phyloP scores from a whole-genome alignment of 2,113 vertebrate genomes.

The Solea senegalensis region DNA sequence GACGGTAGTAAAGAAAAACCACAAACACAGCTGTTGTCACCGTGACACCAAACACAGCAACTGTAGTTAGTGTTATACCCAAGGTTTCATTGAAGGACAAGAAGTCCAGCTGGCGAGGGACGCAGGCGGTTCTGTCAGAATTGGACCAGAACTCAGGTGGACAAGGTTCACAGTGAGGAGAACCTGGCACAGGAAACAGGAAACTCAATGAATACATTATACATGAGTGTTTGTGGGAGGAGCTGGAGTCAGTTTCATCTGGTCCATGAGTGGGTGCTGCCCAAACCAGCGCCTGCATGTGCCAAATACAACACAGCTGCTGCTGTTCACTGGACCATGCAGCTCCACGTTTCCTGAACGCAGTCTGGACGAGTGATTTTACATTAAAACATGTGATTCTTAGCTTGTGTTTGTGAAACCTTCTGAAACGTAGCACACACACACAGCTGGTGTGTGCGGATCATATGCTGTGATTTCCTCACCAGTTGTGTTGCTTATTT shows the following conservation, averaged over 20 bases:
- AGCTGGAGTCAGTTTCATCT: too few relatives aligned
- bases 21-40: conserved; percentile 74
- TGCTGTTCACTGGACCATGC: too few relatives aligned
- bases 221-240: too few relatives aligned
- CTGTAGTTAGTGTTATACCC: conserved; percentile 74
- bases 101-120: conserved; percentile 75
- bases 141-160: conserved; percentile 81
- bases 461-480: not conserved
- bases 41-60: conserved; percentile 64
- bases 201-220: not conserved
- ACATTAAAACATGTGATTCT: too few relatives aligned
- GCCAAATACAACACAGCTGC: too few relatives aligned
- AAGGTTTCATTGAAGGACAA: conserved; percentile 76
- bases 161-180: conserved; percentile 72
- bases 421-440: too few relatives aligned
- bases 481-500: conserved; percentile 80
- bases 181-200: conserved; percentile 52
- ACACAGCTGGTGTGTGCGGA: too few relatives aligned
- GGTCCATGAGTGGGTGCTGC: too few relatives aligned
- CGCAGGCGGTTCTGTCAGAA: conserved; percentile 62
- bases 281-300: too few relatives aligned
- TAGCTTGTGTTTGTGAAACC: too few relatives aligned
- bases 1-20: conserved; percentile 68
- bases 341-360: too few relatives aligned
- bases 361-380: too few relatives aligned